Conservation (phyloP, 2,113 vertebrate species). For the Aviceda subcristata region DNA sequence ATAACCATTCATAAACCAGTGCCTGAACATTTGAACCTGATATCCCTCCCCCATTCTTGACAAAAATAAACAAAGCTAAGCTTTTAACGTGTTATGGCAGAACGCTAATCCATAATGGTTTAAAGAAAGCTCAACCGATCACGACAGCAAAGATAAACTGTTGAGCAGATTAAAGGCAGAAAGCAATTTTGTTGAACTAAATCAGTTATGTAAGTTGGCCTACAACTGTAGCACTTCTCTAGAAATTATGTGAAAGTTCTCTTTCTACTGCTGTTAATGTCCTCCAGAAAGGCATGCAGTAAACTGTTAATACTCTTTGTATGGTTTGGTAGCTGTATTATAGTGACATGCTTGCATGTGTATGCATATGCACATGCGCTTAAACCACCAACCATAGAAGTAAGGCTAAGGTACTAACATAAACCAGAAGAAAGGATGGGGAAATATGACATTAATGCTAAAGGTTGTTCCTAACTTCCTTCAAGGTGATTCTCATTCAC, state of each 20-base stretch:
- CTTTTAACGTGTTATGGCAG: conserved; percentile 39
- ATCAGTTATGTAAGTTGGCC: conserved; percentile 57
- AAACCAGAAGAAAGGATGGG: background rate
- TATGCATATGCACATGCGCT: background rate
- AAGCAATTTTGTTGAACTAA: conserved; percentile 46
- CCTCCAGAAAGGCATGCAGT: background rate
- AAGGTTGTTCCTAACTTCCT: background rate
- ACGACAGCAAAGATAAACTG: conserved; percentile 57
- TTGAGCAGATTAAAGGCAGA: conserved; percentile 69
- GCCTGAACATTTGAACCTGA: conserved; percentile 7
- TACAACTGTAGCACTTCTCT: background rate
- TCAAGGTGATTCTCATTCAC: background rate
- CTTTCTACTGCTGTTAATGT: background rate
- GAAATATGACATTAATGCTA: background rate
- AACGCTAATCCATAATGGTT: conserved; percentile 56
- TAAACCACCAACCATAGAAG: background rate
- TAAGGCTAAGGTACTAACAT: background rate
- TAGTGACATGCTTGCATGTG: too few relatives aligned
- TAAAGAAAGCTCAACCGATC: conserved; percentile 49
- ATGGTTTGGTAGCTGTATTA: background rate
- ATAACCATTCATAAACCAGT: background rate
- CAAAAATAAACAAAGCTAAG: conserved; percentile 63
- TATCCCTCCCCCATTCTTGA: conserved; percentile 40
- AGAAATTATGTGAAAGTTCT: conserved; percentile 6
- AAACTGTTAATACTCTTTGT: background rate